A percentile compares a stretch with the other conserved stretches of the same genome.
Evolutionary conservation across 2,113 vertebrate species (phyloP).

Genomic region (Globicephala melas): DNA sequence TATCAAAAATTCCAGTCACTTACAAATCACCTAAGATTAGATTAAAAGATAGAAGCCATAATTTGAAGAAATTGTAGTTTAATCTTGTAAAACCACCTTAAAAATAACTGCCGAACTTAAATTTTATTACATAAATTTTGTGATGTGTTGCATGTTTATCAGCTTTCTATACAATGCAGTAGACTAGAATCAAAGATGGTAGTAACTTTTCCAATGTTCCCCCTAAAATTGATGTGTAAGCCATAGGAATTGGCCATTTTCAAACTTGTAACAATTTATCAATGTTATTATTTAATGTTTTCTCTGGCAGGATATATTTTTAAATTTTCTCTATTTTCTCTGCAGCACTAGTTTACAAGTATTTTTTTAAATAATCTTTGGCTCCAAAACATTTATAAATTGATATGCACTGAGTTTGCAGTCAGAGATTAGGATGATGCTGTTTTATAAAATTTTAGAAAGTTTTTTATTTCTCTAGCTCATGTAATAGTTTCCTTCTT

Average conservation of each 20-base stretch:
- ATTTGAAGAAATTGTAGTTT: neutral
- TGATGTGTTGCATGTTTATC: neutral
- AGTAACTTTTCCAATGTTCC: neutral
- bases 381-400: neutral
- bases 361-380: neutral
- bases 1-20: neutral
- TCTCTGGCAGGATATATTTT: neutral
- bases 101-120: neutral
- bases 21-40: neutral
- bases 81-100: neutral
- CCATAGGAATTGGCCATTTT: neutral
- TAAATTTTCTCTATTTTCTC: neutral
- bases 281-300: neutral
- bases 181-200: neutral
- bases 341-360: neutral
- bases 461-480: neutral
- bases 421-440: neutral
- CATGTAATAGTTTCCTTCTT: conserved; percentile 28
- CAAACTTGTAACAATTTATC: neutral
- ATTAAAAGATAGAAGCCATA: neutral
- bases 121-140: neutral
- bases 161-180: neutral
- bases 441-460: neutral
- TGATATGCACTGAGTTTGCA: neutral
- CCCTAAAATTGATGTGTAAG: neutral